phyloP scores from a whole-genome alignment of 1,140 invertebrate genomes.

The Oscheius sp. region DNA sequence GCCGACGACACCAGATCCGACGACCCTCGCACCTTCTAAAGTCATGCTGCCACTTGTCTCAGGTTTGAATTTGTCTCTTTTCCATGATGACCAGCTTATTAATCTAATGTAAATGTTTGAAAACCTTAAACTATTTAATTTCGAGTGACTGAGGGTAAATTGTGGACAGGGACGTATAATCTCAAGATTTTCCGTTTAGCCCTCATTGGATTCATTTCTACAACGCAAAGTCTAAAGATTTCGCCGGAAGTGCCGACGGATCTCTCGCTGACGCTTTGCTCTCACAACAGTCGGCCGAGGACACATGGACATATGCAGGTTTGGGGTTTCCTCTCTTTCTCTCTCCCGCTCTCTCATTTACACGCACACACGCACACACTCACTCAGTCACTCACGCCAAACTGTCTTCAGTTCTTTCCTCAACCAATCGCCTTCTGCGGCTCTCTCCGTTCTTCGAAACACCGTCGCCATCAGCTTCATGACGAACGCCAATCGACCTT shows the following conservation, averaged over 20 bases:
- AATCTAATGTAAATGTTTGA: no score
- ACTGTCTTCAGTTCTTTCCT: neutral
- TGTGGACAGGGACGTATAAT: no score
- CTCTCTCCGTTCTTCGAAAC: neutral
- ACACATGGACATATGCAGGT: slow-evolving; percentile 1
- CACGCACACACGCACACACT: no score
- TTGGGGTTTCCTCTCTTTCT: no score
- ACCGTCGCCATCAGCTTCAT: neutral
- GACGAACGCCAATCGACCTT: neutral
- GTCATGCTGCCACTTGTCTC: neutral
- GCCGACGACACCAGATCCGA: neutral
- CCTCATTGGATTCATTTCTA: neutral
- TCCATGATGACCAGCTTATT: no score
- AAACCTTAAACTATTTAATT: no score
- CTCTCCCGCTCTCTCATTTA: no score
- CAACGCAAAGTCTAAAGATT: neutral
- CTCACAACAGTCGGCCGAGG: neutral
- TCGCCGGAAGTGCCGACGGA: neutral
- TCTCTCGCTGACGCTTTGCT: neutral
- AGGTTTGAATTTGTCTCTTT: neutral
- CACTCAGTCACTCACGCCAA: no score
- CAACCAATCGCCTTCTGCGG: neutral
- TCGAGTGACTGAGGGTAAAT: no score
- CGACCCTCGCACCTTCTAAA: neutral
- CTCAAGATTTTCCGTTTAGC: neutral